Evolutionary conservation across 2,888 invertebrate genomes (phyloP).

Genomic region (Trichogramma evanescens): DNA sequence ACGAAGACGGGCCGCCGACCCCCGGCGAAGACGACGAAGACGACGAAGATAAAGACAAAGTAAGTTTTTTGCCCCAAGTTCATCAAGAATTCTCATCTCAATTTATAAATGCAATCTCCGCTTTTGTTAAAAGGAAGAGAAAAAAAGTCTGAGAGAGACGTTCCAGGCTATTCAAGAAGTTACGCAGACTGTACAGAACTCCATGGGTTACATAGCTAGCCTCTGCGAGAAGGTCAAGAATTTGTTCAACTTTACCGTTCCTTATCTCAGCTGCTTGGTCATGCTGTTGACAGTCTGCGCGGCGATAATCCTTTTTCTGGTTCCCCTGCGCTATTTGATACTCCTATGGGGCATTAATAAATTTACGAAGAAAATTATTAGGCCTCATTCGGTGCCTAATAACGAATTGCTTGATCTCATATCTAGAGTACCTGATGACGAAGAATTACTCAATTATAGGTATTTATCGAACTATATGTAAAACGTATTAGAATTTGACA

Average conservation of each 20-base stretch:
- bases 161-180: constrained; percentile 95
- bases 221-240: constrained; percentile 90
- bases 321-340: constrained; percentile 83
- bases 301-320: constrained; percentile 73
- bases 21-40: constrained; percentile 64
- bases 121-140: constrained; percentile 69
- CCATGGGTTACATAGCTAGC: constrained; percentile 89
- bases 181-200: constrained; percentile 92
- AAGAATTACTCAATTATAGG: constrained; percentile 69
- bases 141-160: constrained; percentile 88
- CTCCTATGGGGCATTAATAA: constrained; percentile 95
- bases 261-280: constrained; percentile 90
- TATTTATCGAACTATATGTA: constrained; percentile 15
- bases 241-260: constrained; percentile 93
- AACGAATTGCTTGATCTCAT: constrained; percentile 93
- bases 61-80: constrained; percentile 32
- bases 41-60: constrained; percentile 85
- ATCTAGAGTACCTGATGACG: constrained; percentile 90
- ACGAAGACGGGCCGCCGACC: constrained; percentile 39
- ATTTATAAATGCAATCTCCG: not conserved
- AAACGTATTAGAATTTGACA: constrained; percentile 1
- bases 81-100: not conserved
- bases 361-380: constrained; percentile 84
- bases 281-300: constrained; percentile 69
- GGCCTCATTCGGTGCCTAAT: constrained; percentile 92